Evolutionary conservation across 1,140 invertebrate species (phyloP).

Genomic region (Drosophila murphyi): DNA sequence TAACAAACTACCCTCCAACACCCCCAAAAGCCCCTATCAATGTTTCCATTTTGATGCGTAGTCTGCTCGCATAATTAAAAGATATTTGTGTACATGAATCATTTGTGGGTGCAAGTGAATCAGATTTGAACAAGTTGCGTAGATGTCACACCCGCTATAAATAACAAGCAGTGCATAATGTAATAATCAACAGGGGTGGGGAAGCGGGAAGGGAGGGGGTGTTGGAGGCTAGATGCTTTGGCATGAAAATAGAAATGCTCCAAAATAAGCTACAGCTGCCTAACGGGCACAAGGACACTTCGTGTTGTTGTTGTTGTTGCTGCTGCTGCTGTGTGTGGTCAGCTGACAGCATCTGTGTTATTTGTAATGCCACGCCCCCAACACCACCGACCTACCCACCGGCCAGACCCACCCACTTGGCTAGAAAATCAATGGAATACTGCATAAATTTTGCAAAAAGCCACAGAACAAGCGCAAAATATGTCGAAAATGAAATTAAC

Average conservation of each 20-base stretch:
- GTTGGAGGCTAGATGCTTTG: constrained; percentile 10
- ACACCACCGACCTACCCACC: background rate
- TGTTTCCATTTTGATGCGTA: constrained; percentile 11
- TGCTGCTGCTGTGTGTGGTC: constrained; percentile 6
- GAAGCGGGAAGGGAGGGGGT: background rate
- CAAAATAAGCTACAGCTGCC: constrained; percentile 61
- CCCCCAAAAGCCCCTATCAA: background rate
- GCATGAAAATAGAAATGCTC: constrained; percentile 72
- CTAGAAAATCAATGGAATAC: constrained; percentile 62
- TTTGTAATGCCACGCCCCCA: constrained; percentile 37
- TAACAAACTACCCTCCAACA: background rate
- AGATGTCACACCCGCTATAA: constrained; percentile 47
- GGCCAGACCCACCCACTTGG: background rate
- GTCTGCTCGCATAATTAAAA: constrained; percentile 52
- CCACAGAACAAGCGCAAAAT: constrained; percentile 11
- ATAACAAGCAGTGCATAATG: constrained; percentile 60
- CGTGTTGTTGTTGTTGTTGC: constrained; percentile 33
- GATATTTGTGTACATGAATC: constrained; percentile 50
- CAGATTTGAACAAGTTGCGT: constrained; percentile 60
- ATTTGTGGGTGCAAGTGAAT: constrained; percentile 37
- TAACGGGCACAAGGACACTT: constrained; percentile 73
- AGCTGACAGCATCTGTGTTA: constrained; percentile 36
- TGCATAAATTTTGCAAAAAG: constrained; percentile 43
- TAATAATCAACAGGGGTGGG: constrained; percentile 12
- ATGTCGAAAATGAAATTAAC: constrained; percentile 32